Evolutionary conservation across 1,140 invertebrate species (phyloP).

Genomic region (Ganaspis sp.): DNA sequence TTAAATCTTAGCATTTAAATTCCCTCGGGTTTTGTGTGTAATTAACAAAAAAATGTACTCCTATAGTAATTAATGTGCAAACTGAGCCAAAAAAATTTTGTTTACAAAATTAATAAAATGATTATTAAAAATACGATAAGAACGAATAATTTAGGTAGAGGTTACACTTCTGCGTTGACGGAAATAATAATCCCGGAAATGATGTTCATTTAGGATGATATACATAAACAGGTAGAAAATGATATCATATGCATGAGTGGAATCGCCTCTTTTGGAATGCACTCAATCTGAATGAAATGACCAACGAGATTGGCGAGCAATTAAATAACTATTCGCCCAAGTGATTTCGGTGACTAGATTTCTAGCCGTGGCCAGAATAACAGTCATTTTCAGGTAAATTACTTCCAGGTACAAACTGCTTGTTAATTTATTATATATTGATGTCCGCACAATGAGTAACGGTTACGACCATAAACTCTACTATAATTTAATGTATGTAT

Average conservation of each 20-base stretch:
- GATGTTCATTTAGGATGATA: background rate
- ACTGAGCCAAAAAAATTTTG: no score
- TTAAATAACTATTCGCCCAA: slow-evolving; percentile 6
- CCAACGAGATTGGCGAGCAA: background rate
- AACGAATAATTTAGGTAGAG: background rate
- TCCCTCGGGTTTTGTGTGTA: no score
- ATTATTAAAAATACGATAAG: background rate
- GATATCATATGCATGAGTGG: background rate
- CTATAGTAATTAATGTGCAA: no score
- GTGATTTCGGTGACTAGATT: background rate
- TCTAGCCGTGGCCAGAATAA: background rate
- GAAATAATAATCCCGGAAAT: slow-evolving; percentile 2
- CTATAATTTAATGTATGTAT: no score
- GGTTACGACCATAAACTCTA: no score
- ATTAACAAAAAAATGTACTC: no score
- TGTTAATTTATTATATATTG: background rate
- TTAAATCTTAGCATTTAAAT: no score
- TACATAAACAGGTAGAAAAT: background rate
- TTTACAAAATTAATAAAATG: no score
- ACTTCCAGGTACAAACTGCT: slow-evolving; percentile 8
- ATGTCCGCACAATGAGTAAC: no score
- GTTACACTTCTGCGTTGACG: background rate
- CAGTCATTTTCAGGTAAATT: background rate
- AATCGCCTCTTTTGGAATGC: background rate
- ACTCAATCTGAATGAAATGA: background rate